Percentiles rank a stretch among this genome's conserved stretches.
These are phyloP conservation scores for Grantiella picta DNA, from an alignment of 2,113 vertebrate species.

Conservation along the genomic window DNA sequence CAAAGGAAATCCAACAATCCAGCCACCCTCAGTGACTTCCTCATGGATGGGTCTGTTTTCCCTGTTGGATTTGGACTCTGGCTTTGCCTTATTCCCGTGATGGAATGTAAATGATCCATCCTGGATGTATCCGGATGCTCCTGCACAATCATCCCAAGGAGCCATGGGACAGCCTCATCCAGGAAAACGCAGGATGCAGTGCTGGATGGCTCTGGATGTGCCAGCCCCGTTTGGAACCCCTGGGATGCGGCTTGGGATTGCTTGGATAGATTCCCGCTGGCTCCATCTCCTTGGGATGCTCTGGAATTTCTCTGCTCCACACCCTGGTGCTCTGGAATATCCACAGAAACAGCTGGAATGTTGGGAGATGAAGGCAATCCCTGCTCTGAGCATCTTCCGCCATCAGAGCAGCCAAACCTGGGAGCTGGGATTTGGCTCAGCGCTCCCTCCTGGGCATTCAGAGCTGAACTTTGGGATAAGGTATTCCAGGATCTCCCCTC, in stretches of 20 bases:
- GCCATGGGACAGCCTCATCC: neutral
- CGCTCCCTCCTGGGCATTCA: neutral
- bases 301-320: neutral
- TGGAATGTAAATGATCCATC: neutral
- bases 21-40: neutral
- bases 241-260: neutral
- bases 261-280: neutral
- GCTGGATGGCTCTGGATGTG: rapidly evolving
- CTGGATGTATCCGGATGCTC: neutral
- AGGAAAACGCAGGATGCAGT: neutral
- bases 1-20: rapidly evolving
- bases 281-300: neutral
- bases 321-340: neutral
- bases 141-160: neutral
- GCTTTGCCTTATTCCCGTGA: neutral
- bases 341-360: rapidly evolving
- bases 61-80: neutral
- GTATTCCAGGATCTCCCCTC: rapidly evolving
- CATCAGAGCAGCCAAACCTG: neutral
- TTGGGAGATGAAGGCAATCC: neutral
- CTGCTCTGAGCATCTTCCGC: neutral
- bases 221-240: neutral
- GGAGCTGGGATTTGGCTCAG: neutral
- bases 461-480: neutral
- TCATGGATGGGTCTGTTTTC: rapidly evolving